These are phyloP conservation scores for Lophius piscatorius DNA, from an alignment of 2,113 vertebrate genomes.

Conservation along the genomic window DNA sequence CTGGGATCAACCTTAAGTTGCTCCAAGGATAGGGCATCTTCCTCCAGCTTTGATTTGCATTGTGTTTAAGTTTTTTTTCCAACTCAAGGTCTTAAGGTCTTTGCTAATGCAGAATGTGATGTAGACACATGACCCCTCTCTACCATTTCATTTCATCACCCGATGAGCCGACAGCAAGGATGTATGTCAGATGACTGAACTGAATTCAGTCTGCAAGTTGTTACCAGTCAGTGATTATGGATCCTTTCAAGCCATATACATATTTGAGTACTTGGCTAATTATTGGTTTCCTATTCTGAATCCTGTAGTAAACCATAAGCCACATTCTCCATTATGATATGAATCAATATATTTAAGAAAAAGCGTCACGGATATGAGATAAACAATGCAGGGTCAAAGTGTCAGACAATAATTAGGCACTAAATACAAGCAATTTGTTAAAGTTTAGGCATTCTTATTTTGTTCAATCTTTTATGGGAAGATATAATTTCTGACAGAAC, in stretches of 20 bases:
- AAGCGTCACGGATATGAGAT: background rate
- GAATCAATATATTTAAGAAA: background rate
- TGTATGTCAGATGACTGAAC: slow-evolving; percentile 7
- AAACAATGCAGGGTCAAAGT: background rate
- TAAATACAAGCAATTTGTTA: too few relatives aligned
- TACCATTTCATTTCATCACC: slow-evolving; percentile 2
- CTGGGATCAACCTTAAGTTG: slow-evolving; percentile 25
- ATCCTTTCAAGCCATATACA: background rate
- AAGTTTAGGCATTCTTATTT: background rate
- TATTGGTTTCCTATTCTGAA: background rate
- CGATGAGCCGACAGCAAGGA: background rate
- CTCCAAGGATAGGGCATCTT: slow-evolving; percentile 12
- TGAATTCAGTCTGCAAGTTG: background rate
- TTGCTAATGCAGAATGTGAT: background rate
- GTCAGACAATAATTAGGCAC: background rate
- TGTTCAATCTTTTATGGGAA: background rate
- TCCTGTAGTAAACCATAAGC: background rate
- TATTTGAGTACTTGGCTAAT: background rate
- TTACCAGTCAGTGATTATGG: background rate
- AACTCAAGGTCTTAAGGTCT: slow-evolving; percentile 17
- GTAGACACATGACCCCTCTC: background rate
- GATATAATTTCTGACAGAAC: background rate
- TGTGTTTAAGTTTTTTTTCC: background rate
- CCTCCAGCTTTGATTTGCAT: slow-evolving; percentile 15
- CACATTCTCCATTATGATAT: background rate